Percentiles rank a stretch among this genome's conserved stretches.
Evolutionary conservation across 2,113 vertebrate genomes (phyloP).

Genomic region (Sphyrna mokarran): DNA sequence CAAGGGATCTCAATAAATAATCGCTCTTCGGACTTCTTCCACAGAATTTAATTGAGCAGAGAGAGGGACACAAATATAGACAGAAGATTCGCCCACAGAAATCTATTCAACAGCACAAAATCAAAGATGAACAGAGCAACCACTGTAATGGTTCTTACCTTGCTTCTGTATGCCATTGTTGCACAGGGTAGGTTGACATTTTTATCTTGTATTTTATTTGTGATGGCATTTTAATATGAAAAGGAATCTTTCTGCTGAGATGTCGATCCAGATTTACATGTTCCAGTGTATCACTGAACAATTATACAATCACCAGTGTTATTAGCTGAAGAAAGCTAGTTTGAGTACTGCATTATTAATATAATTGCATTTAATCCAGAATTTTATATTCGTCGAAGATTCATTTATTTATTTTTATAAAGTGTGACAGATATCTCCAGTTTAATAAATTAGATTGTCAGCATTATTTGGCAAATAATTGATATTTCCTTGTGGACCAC

Average conservation of each 20-base stretch:
- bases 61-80: background rate
- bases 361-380: background rate
- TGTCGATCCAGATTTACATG: background rate
- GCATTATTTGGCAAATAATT: background rate
- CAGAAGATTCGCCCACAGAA: background rate
- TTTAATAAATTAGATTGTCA: background rate
- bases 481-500: background rate
- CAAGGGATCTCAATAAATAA: background rate
- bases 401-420: background rate
- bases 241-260: background rate
- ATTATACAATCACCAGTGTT: background rate
- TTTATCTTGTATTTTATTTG: background rate
- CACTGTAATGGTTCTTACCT: background rate
- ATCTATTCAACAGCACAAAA: background rate
- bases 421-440: background rate
- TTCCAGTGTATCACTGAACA: background rate
- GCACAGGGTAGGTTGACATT: slow-evolving; percentile 4
- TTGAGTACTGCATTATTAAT: background rate
- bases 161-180: background rate
- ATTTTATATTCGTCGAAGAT: background rate
- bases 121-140: background rate
- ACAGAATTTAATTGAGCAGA: background rate
- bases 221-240: background rate
- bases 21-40: background rate
- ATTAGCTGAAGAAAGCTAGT: background rate